Evolutionary conservation across 1,140 invertebrate species (phyloP).

Genomic region (Melanaphis sacchari): DNA sequence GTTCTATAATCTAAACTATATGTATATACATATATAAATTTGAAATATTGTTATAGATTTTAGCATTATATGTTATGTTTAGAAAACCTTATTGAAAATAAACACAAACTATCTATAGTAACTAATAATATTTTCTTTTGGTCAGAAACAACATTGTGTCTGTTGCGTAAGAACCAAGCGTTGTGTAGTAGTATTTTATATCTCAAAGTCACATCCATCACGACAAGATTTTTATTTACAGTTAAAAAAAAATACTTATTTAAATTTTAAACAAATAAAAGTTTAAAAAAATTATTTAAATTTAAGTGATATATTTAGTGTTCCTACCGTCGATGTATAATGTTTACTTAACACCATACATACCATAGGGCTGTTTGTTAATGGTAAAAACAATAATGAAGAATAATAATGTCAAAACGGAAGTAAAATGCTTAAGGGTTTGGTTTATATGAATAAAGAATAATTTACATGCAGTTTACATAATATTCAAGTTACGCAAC

Average conservation of each 20-base stretch:
- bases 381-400: slow-evolving; percentile 28
- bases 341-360: not conserved
- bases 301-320: not conserved
- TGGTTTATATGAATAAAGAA: not conserved
- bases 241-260: slow-evolving; percentile 37
- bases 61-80: not conserved
- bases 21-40: not conserved
- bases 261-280: slow-evolving; percentile 39
- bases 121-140: slow-evolving; percentile 33
- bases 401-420: not conserved
- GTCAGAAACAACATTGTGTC: slow-evolving; percentile 20
- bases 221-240: not conserved
- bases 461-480: not conserved
- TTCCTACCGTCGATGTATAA: not conserved
- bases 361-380: not conserved
- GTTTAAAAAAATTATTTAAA: slow-evolving; percentile 28
- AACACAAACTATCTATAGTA: not conserved
- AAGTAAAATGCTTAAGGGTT: not conserved
- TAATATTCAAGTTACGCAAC: not conserved
- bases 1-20: not conserved
- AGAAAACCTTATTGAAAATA: slow-evolving; percentile 18
- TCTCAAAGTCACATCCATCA: not conserved
- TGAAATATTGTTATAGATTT: not conserved
- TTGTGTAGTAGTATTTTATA: not conserved
- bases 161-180: not conserved